A percentile compares a stretch with the other conserved stretches of the same genome.
phyloP scores from a whole-genome alignment of 2,888 invertebrate genomes.

The Orthosia gothica region DNA sequence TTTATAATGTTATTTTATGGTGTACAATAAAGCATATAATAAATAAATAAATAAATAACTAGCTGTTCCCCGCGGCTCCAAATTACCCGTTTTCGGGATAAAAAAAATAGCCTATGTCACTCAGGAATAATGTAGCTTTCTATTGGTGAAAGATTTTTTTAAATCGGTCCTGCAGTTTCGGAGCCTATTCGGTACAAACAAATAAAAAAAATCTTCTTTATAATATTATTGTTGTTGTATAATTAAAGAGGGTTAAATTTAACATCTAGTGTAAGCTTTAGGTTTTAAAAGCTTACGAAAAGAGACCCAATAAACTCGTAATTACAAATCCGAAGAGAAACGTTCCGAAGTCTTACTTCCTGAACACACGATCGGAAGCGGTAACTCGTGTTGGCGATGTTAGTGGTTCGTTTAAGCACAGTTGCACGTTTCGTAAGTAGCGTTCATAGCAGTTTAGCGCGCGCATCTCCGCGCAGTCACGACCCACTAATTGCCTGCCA shows the following conservation, averaged over 20 bases:
- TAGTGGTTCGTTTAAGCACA: slow-evolving; percentile 53
- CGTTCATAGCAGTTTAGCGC: slow-evolving; percentile 70
- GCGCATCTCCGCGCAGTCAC: slow-evolving; percentile 81
- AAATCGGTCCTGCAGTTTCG: too few relatives aligned
- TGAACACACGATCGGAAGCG: slow-evolving; percentile 45
- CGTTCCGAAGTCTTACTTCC: slow-evolving; percentile 10
- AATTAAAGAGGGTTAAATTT: not conserved
- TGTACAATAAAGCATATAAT: too few relatives aligned
- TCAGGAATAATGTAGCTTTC: too few relatives aligned
- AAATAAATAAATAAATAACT: too few relatives aligned
- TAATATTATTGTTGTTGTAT: too few relatives aligned
- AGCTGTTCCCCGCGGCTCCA: too few relatives aligned
- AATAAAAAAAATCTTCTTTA: too few relatives aligned
- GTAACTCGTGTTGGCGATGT: slow-evolving; percentile 40
- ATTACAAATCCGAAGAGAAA: slow-evolving; percentile 6
- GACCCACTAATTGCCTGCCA: slow-evolving; percentile 87
- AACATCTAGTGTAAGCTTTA: not conserved
- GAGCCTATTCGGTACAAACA: too few relatives aligned
- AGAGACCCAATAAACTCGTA: not conserved
- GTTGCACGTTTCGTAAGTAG: slow-evolving; percentile 63
- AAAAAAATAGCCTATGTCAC: too few relatives aligned
- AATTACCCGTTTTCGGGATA: too few relatives aligned
- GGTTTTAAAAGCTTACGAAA: not conserved
- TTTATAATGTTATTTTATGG: too few relatives aligned
- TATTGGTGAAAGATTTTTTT: too few relatives aligned